Base-by-base conservation (phyloP, 2,797 vertebrate species). In the Phoebastria nigripes region DNA sequence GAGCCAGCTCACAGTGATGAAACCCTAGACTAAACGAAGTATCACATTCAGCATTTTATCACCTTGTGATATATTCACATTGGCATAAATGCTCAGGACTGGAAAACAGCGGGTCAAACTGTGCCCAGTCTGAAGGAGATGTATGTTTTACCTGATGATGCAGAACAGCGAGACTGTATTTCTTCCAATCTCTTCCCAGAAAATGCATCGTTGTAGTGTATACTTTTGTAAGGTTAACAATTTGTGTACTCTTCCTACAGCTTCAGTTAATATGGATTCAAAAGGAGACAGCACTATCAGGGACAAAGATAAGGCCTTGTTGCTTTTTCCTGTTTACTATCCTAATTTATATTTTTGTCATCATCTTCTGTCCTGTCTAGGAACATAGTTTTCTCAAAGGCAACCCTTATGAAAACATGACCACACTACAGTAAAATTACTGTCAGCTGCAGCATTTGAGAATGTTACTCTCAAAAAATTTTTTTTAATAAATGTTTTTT, bases 361-460 rank as follows among this genome's bases (percentile, higher is more conserved):
- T 52, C 8, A 9, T 70, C 20, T 55, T 65, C 26, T 66, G 15
- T 47, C n/a, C 67, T 70, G 31, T 26, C 67, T 55, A 86, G 41
- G 21, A 93, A 54, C 21, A 80, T 15, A 33, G 19, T 70, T 59
- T 82, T 62, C 83, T 85, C 31, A 29, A 65, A 86, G 33, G 10
- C 26, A 83, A 39, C 15, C 10, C 42, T 62, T 66, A 51, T 5
- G 28, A 65, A 90, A 79, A 77, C 8, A n/a, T 51, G 16, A 61
- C 10, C 11, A n/a, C 1, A 1, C 12, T 59, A n/a, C 19, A 39
- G 33, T 41, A 81, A 81, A 90, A 74, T 33, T 61, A 56, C 24
- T 67, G n/a, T 66, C 63, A 89, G 29, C n/a, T 81, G 71, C 41
- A 86, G 41, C 37, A 51, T 78, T 49, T 90, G 31, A 83, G 41